phyloP scores from a whole-genome alignment of 2,113 vertebrate species.

The Stegostoma tigrinum region DNA sequence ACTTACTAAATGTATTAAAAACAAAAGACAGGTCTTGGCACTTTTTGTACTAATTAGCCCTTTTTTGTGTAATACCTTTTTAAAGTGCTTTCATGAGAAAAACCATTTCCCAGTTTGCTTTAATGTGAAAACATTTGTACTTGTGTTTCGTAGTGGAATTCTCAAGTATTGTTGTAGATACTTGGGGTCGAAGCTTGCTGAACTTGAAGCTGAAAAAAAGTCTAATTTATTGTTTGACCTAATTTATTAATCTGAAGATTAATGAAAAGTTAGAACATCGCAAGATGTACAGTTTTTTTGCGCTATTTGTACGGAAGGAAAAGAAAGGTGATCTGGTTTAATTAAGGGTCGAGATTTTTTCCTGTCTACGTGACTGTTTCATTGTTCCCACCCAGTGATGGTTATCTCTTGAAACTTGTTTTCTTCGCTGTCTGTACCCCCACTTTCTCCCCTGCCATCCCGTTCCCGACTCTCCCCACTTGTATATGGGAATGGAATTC shows the following conservation, averaged over 20 bases:
- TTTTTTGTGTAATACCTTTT: conserved; percentile 29
- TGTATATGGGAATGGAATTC: conserved; percentile 54
- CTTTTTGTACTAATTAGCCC: conserved; percentile 67
- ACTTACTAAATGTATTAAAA: conserved; percentile 45
- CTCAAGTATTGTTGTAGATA: conserved; percentile 95
- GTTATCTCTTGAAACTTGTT: background rate
- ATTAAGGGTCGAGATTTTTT: conserved; percentile 65
- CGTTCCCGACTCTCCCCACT: background rate
- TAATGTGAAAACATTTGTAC: conserved; percentile 72
- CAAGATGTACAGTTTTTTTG: conserved; percentile 56
- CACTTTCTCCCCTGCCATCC: background rate
- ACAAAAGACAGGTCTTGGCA: conserved; percentile 67
- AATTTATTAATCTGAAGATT: conserved; percentile 82
- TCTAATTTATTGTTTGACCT: conserved; percentile 89
- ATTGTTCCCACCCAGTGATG: background rate
- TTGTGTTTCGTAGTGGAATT: conserved; percentile 73
- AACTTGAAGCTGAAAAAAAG: conserved; percentile 67
- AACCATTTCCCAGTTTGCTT: conserved; percentile 68
- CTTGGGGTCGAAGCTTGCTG: conserved; percentile 76
- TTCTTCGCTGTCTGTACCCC: background rate
- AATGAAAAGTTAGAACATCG: conserved; percentile 49
- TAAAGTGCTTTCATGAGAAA: conserved; percentile 70
- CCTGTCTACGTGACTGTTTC: conserved; percentile 38
- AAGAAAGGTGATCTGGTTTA: conserved; percentile 54
- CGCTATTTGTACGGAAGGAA: conserved; percentile 68